A percentile compares a stretch with the other conserved stretches of the same genome.
phyloP scores from a whole-genome alignment of 2,113 vertebrate species.

The Dolichotis patagonum region DNA sequence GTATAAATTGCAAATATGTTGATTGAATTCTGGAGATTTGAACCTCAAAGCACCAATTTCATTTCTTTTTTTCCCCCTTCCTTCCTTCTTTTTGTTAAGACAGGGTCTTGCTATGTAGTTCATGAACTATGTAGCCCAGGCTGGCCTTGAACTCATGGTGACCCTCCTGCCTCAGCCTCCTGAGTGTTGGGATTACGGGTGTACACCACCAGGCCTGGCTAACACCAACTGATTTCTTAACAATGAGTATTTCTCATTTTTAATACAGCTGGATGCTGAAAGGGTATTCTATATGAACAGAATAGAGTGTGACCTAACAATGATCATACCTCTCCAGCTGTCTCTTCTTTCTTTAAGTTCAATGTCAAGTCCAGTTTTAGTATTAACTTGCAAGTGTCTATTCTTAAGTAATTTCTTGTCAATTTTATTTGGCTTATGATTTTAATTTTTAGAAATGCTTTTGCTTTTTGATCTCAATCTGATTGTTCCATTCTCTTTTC shows the following conservation, averaged over 20 bases:
- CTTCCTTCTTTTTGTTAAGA: neutral
- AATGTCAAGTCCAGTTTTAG: neutral
- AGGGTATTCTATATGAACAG: neutral
- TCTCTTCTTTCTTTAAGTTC: neutral
- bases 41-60: neutral
- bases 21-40: neutral
- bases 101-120: neutral
- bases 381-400: slow-evolving; percentile 6
- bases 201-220: neutral
- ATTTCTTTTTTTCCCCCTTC: too few species aligned
- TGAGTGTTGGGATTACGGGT: neutral
- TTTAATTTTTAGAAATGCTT: slow-evolving; percentile 32
- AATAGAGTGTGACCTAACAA: neutral
- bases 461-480: slow-evolving; percentile 15
- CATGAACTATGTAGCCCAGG: neutral
- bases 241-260: neutral
- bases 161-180: neutral
- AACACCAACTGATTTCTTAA: slow-evolving; percentile 1
- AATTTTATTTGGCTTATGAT: neutral
- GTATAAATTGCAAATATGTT: neutral
- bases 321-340: neutral
- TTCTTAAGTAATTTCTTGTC: neutral
- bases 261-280: neutral
- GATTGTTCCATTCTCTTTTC: neutral
- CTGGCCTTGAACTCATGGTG: neutral